Evolutionary conservation across 2,797 vertebrate species (phyloP).

Genomic region (Tadarida brasiliensis): DNA sequence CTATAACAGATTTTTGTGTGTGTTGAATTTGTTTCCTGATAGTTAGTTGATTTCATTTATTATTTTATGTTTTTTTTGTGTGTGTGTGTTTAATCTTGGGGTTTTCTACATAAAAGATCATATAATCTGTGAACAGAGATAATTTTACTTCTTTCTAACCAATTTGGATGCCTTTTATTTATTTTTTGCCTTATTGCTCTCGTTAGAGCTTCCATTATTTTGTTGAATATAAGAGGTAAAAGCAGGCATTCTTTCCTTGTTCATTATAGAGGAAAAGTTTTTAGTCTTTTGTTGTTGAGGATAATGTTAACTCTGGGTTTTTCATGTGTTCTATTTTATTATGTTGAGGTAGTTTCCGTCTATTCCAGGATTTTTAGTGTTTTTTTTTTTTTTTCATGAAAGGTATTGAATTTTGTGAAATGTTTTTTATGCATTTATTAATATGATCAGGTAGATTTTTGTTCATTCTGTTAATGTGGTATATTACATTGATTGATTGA

Average conservation of each 20-base stretch:
- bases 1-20: background rate
- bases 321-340: background rate
- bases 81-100: background rate
- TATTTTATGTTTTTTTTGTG: background rate
- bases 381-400: background rate
- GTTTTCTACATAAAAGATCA: background rate
- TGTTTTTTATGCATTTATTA: background rate
- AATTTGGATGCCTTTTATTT: background rate
- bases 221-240: background rate
- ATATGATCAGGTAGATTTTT: background rate
- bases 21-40: background rate
- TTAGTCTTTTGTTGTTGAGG: background rate
- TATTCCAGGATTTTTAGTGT: background rate
- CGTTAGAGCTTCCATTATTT: background rate
- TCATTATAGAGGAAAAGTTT: background rate
- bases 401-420: background rate
- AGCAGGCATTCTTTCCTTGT: background rate
- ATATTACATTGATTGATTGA: background rate
- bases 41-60: background rate
- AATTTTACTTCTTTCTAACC: background rate
- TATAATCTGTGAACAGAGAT: background rate
- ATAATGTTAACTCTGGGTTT: background rate
- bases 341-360: background rate
- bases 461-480: background rate
- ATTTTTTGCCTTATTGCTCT: background rate